These are phyloP conservation scores for Eudasyphora cyanicolor DNA, from an alignment of 2,888 invertebrate genomes.

Conservation along the genomic window DNA sequence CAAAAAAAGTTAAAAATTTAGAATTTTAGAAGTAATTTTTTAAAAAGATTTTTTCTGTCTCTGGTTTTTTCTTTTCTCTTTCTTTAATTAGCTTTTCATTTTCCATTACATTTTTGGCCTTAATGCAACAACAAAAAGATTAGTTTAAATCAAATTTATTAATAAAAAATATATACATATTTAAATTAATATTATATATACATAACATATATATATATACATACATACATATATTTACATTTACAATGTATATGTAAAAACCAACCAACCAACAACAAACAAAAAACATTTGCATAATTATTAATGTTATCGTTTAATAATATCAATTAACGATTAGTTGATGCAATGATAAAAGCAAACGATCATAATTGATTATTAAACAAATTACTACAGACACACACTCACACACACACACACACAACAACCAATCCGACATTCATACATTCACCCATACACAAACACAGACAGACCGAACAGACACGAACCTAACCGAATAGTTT, in stretches of 20 bases:
- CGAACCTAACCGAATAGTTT: neutral
- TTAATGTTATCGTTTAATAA: constrained; percentile 63
- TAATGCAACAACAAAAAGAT: constrained; percentile 70
- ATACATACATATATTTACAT: constrained; percentile 64
- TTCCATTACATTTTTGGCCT: constrained; percentile 76
- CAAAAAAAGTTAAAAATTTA: constrained; percentile 63
- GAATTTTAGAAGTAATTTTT: constrained; percentile 53
- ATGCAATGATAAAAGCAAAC: constrained; percentile 35
- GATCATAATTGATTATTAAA: constrained; percentile 10
- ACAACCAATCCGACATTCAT: neutral
- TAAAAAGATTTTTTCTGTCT: constrained; percentile 52
- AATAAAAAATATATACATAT: constrained; percentile 60
- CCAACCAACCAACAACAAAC: constrained; percentile 12
- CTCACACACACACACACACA: neutral
- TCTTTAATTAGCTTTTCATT: constrained; percentile 61
- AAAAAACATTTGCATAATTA: constrained; percentile 55
- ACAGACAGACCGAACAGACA: neutral
- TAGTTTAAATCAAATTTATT: constrained; percentile 68
- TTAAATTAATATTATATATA: constrained; percentile 60
- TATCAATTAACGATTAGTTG: constrained; percentile 48
- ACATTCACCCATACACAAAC: constrained; percentile 2
- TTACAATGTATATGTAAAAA: constrained; percentile 64
- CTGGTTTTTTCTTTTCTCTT: constrained; percentile 42
- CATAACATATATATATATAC: constrained; percentile 26
- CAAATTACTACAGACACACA: neutral